phyloP scores from a whole-genome alignment of 1,140 invertebrate genomes.

The Rhynchophorus ferrugineus region DNA sequence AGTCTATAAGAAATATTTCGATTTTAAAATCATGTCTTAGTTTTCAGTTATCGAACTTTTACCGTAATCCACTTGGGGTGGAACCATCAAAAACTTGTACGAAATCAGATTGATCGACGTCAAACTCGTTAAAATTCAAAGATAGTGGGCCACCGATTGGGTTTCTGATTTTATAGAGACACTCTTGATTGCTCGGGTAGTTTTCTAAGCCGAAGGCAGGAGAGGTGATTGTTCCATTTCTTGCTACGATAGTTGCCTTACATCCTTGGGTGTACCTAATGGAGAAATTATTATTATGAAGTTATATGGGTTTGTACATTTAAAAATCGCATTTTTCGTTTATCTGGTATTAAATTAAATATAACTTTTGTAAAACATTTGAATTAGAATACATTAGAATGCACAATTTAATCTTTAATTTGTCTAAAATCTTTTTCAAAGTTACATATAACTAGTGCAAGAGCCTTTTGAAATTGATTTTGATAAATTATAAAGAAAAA shows the following conservation, averaged over 20 bases:
- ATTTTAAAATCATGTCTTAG: not conserved
- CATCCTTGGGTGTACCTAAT: constrained; percentile 66
- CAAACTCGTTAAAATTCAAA: constrained; percentile 78
- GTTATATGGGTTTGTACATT: too few species aligned
- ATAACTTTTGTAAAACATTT: too few species aligned
- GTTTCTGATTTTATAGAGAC: constrained; percentile 79
- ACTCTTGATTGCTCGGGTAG: constrained; percentile 90
- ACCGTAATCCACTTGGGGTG: constrained; percentile 66
- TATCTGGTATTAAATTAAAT: too few species aligned
- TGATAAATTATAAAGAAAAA: too few species aligned
- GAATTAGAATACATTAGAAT: too few species aligned
- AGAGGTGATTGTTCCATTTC: constrained; percentile 78
- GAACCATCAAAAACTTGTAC: constrained; percentile 83
- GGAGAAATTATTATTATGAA: not conserved
- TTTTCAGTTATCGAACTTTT: not conserved
- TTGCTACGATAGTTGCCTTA: constrained; percentile 67
- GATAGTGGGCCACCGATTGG: constrained; percentile 76
- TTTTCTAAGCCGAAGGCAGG: constrained; percentile 76
- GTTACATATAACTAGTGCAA: too few species aligned
- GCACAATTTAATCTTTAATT: too few species aligned
- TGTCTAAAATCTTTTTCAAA: too few species aligned
- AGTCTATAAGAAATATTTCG: constrained; percentile 44
- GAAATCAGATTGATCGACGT: constrained; percentile 77
- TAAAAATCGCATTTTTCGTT: too few species aligned
- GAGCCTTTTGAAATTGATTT: too few species aligned